Percentiles rank a stretch among this genome's conserved stretches.
These are phyloP conservation scores for Eulemur macaco DNA, from an alignment of 2,113 vertebrate genomes.

Conservation along the genomic window DNA sequence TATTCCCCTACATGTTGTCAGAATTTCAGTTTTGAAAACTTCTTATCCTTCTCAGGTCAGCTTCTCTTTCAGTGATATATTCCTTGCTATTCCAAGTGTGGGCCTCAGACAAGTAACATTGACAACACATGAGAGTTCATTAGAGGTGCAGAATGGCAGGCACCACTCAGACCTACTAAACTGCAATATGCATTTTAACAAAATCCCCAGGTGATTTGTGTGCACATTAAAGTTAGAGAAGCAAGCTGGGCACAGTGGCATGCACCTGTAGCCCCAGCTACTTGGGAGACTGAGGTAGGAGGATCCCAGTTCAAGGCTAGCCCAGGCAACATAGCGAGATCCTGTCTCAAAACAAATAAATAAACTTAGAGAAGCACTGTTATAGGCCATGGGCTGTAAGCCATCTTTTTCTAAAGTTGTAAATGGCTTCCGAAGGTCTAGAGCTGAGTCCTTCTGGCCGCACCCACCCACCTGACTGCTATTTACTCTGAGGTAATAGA, in stretches of 20 bases:
- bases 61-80: not conserved
- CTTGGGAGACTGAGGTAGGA: no score
- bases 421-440: not conserved
- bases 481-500: not conserved
- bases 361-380: not conserved
- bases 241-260: not conserved
- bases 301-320: no score
- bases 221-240: not conserved
- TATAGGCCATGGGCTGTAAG: not conserved
- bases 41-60: not conserved
- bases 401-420: not conserved
- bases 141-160: not conserved
- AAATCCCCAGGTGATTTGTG: not conserved
- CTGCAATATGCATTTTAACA: not conserved
- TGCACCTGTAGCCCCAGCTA: no score
- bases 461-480: not conserved
- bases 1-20: not conserved
- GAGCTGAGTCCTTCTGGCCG: not conserved
- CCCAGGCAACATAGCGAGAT: no score
- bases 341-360: no score
- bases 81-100: not conserved
- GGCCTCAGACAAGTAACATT: not conserved
- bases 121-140: not conserved
- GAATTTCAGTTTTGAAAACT: constrained; percentile 29
- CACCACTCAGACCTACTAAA: not conserved